These are phyloP conservation scores for Dolichoris vasculosae DNA, from an alignment of 1,140 invertebrate species.

Conservation along the genomic window DNA sequence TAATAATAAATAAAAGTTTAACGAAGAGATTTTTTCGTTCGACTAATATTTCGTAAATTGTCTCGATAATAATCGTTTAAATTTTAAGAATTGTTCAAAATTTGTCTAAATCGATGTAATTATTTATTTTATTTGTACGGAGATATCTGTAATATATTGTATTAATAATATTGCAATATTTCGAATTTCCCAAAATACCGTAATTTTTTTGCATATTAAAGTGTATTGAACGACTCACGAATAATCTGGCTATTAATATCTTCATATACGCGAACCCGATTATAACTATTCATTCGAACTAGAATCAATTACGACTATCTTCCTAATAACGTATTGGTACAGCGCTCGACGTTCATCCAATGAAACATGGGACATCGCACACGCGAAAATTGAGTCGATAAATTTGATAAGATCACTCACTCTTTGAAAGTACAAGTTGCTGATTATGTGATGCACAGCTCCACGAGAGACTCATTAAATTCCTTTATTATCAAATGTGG, in stretches of 20 bases:
- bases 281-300: not conserved
- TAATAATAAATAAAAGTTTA: too few relatives aligned
- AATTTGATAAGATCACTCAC: not conserved
- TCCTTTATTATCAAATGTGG: not conserved
- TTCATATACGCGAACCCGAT: not conserved
- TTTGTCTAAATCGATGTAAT: too few relatives aligned
- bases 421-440: not conserved
- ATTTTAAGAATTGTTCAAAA: too few relatives aligned
- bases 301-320: not conserved
- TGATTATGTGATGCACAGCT: conserved; percentile 4
- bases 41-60: too few relatives aligned
- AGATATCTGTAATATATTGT: too few relatives aligned
- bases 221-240: not conserved
- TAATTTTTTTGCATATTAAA: not conserved
- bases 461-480: not conserved
- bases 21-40: too few relatives aligned
- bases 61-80: too few relatives aligned
- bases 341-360: not conserved
- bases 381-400: not conserved
- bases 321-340: not conserved
- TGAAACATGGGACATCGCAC: not conserved
- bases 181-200: not conserved
- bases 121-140: too few relatives aligned
- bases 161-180: too few relatives aligned
- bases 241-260: not conserved